Conservation (phyloP, 2,888 invertebrate species). For the Nephrocerus scutellatus region DNA sequence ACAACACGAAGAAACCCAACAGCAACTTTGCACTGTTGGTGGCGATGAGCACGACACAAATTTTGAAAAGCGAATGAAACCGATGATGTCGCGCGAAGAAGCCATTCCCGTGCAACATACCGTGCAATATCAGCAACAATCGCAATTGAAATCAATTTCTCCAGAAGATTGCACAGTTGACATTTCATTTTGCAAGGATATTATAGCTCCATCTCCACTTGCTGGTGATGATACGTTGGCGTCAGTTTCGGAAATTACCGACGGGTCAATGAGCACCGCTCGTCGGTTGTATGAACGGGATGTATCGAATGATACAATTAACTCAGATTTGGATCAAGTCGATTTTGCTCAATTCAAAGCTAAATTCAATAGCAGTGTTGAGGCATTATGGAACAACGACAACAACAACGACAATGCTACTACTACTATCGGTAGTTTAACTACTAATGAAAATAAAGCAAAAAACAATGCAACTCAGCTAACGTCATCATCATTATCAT, state of each 20-base stretch:
- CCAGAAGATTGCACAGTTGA: conserved; percentile 19
- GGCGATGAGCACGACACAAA: conserved; percentile 11
- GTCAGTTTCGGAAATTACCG: conserved; percentile 24
- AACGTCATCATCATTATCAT: conserved; percentile 16
- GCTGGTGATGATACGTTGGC: conserved; percentile 25
- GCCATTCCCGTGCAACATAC: conserved; percentile 5
- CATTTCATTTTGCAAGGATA: conserved; percentile 26
- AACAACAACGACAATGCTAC: too few relatives aligned
- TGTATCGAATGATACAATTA: conserved; percentile 22
- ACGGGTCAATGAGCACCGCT: conserved; percentile 6
- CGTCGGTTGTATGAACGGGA: conserved; percentile 29
- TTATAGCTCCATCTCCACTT: conserved; percentile 7
- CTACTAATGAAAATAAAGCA: conserved; percentile 6
- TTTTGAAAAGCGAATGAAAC: conserved; percentile 18
- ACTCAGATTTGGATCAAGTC: conserved; percentile 23
- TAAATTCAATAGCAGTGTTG: conserved; percentile 62
- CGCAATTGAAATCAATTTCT: conserved; percentile 4
- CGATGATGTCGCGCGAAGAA: conserved; percentile 9
- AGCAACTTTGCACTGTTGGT: conserved; percentile 6
- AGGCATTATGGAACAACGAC: conserved; percentile 58
- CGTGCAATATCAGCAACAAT: conserved; percentile 4
- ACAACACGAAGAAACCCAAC: background rate
- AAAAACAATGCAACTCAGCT: conserved; percentile 4
- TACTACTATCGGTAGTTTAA: background rate
- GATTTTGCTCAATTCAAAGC: conserved; percentile 43